These are phyloP conservation scores for Girardinichthys multiradiatus DNA, from an alignment of 2,113 vertebrate species.

Conservation along the genomic window DNA sequence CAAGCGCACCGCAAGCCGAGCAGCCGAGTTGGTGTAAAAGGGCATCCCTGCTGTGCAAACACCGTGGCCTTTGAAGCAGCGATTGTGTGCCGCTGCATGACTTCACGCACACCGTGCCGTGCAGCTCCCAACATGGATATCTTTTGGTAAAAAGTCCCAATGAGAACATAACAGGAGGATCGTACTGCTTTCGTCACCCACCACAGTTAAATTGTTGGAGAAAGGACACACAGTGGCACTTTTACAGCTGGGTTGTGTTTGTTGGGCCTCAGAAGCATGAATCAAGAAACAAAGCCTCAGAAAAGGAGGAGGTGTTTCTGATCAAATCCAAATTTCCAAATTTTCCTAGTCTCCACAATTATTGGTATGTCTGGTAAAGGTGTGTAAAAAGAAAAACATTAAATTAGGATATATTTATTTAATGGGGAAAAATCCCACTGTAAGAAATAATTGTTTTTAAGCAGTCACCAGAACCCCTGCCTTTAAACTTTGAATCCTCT, in stretches of 20 bases:
- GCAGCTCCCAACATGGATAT: slow-evolving; percentile 47
- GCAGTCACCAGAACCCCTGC: too few relatives aligned
- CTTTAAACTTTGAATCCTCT: too few relatives aligned
- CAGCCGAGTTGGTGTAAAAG: slow-evolving; percentile 63
- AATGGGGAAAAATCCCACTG: slow-evolving; percentile 10
- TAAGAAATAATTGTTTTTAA: too few relatives aligned
- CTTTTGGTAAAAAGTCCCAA: slow-evolving; percentile 52
- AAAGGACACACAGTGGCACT: slow-evolving; percentile 41
- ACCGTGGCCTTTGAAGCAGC: slow-evolving; percentile 49
- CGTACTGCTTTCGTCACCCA: slow-evolving; percentile 7
- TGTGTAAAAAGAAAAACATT: slow-evolving; percentile 31
- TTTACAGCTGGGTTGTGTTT: slow-evolving; percentile 69
- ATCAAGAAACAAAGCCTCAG: slow-evolving; percentile 54
- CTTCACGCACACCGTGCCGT: slow-evolving; percentile 8
- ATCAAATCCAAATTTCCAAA: neutral
- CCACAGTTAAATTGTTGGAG: slow-evolving; percentile 1
- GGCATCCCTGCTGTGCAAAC: slow-evolving; percentile 57
- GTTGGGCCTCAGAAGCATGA: slow-evolving; percentile 58
- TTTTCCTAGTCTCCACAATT: too few relatives aligned
- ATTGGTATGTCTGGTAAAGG: too few relatives aligned
- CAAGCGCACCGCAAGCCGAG: slow-evolving; percentile 62
- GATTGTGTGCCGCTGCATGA: slow-evolving; percentile 43
- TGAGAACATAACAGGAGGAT: slow-evolving; percentile 41
- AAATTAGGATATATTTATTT: slow-evolving; percentile 46
- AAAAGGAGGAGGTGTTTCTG: slow-evolving; percentile 11